Evolutionary conservation across 2,888 invertebrate species (phyloP).

Genomic region (Agrochola macilenta): DNA sequence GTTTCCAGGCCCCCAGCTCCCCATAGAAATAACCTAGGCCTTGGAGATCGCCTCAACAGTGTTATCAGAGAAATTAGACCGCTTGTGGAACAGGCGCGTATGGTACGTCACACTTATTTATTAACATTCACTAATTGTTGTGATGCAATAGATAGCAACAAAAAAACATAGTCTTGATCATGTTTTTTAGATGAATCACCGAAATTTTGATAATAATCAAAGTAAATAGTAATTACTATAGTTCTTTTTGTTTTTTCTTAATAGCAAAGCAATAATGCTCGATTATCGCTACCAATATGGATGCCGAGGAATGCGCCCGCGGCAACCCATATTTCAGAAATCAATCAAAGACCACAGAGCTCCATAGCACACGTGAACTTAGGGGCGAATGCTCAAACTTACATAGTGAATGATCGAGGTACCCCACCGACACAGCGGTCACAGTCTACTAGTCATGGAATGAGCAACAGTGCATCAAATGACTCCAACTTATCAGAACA

Average conservation of each 20-base stretch:
- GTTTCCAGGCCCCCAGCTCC: conserved; percentile 77
- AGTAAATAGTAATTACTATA: neutral
- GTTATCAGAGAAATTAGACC: conserved; percentile 92
- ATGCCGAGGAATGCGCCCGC: conserved; percentile 83
- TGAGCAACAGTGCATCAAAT: conserved; percentile 80
- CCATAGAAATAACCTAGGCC: conserved; percentile 82
- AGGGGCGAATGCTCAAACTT: conserved; percentile 79
- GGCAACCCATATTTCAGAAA: conserved; percentile 79
- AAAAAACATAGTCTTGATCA: conserved; percentile 48
- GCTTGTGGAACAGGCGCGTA: conserved; percentile 92
- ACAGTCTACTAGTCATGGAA: conserved; percentile 74
- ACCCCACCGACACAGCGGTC: conserved; percentile 74
- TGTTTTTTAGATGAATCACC: neutral
- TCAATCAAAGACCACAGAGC: conserved; percentile 83
- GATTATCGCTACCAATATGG: conserved; percentile 86
- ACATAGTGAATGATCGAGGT: conserved; percentile 80
- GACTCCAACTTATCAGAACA: conserved; percentile 82
- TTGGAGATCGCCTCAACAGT: conserved; percentile 86
- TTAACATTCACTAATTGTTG: conserved; percentile 38
- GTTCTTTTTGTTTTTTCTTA: neutral
- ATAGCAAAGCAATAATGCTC: conserved; percentile 85
- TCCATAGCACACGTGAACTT: conserved; percentile 85
- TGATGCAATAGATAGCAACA: conserved; percentile 63
- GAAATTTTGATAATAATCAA: neutral
- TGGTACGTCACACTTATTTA: conserved; percentile 76